A percentile compares a stretch with the other conserved stretches of the same genome.
phyloP scores from a whole-genome alignment of 2,113 vertebrate species.

The Leptocoma aspasia region DNA sequence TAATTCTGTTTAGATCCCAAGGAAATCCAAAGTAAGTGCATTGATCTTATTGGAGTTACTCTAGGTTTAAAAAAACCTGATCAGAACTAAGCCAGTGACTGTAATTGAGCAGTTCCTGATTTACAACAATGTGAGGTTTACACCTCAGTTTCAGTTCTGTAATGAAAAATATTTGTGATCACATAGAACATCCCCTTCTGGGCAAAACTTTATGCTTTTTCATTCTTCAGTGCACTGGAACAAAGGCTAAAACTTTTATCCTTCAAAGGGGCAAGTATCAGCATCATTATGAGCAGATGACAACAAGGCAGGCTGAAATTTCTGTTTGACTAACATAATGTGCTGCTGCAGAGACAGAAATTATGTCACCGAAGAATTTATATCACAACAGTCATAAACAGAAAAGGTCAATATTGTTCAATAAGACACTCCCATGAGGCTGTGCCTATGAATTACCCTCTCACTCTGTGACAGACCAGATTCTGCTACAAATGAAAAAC shows the following conservation, averaged over 20 bases:
- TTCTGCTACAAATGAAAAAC: background rate
- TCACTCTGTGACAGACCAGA: background rate
- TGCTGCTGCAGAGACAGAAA: background rate
- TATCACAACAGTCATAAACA: background rate
- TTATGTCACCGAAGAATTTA: background rate
- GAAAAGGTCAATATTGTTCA: background rate
- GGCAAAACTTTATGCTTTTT: background rate
- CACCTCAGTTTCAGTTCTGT: background rate
- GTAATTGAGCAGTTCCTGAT: background rate
- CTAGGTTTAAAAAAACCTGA: background rate
- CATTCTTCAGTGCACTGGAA: background rate
- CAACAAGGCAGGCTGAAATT: background rate
- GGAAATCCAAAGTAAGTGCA: background rate
- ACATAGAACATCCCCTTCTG: background rate
- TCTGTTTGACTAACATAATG: background rate
- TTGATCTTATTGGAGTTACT: background rate
- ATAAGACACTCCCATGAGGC: background rate
- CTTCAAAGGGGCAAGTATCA: background rate
- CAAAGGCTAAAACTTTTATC: background rate
- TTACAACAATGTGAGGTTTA: background rate
- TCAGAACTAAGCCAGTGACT: background rate
- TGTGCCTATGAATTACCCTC: background rate
- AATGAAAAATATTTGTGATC: background rate
- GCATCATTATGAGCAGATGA: background rate
- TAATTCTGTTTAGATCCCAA: background rate